Percentiles rank a stretch among this genome's conserved stretches.
Conservation (phyloP, 2,797 vertebrate genomes). For the Cossypha polioptera region DNA sequence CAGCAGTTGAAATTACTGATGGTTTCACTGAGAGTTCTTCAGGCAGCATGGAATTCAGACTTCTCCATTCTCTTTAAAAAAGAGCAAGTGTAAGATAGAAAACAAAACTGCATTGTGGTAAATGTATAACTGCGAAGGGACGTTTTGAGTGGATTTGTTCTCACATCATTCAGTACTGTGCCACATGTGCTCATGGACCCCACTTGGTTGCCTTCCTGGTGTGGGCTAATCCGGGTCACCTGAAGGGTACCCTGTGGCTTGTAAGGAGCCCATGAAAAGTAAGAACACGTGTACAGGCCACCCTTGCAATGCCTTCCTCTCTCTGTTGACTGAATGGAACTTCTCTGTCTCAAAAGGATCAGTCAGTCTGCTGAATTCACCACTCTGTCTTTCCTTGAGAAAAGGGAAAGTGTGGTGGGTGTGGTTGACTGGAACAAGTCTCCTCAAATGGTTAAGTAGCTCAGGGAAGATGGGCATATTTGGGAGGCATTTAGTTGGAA, state of each 20-base stretch:
- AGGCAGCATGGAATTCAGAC: neutral
- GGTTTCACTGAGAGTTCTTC: neutral
- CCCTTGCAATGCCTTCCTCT: neutral
- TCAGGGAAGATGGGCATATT: neutral
- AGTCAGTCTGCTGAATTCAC: neutral
- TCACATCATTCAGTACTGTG: rapidly evolving
- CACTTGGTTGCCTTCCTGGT: neutral
- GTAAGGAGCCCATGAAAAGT: neutral
- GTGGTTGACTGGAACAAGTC: neutral
- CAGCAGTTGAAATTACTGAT: neutral
- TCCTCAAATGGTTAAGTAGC: neutral
- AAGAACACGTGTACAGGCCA: rapidly evolving
- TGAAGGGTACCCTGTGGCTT: neutral
- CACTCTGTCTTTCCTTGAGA: neutral
- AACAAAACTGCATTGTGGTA: neutral
- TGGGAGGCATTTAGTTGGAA: neutral
- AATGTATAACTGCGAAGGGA: neutral
- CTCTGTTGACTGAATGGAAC: neutral
- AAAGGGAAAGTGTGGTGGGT: rapidly evolving
- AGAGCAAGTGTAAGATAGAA: neutral
- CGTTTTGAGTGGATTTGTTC: neutral
- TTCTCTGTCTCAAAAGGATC: neutral
- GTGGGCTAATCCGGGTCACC: neutral
- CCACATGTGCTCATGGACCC: neutral
- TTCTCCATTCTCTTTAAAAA: neutral